Percentiles rank a stretch among this genome's conserved stretches.
phyloP scores from a whole-genome alignment of 1,140 invertebrate genomes.

The Ptiloglossa arizonensis region DNA sequence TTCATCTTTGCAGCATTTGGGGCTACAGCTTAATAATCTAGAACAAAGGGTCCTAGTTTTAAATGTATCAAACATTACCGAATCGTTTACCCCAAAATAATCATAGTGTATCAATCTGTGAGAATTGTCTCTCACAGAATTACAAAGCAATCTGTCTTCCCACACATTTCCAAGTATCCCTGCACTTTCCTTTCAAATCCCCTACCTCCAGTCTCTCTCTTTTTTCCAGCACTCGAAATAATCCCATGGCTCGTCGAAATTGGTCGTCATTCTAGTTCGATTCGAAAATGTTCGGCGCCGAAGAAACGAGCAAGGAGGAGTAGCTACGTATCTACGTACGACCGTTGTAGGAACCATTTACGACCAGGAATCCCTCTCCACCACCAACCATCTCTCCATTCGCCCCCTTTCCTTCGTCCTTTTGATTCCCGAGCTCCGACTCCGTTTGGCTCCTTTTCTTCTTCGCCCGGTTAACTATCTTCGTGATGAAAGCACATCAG shows the following conservation, averaged over 20 bases:
- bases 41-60: not conserved
- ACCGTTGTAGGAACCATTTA: slow-evolving; percentile 2
- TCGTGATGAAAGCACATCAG: slow-evolving; percentile 31
- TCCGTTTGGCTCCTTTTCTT: slow-evolving; percentile 13
- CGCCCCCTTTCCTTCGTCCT: not conserved
- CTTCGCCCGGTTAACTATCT: slow-evolving; percentile 3
- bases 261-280: slow-evolving; percentile 24
- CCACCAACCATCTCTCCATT: slow-evolving; percentile 1
- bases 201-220: too few relatives aligned
- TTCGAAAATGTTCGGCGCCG: slow-evolving; percentile 27
- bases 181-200: not conserved
- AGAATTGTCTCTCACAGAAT: not conserved
- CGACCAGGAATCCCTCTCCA: slow-evolving; percentile 1
- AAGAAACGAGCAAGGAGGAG: not conserved
- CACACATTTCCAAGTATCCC: not conserved
- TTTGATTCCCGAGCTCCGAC: not conserved
- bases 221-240: slow-evolving; percentile 15
- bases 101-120: not conserved
- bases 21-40: not conserved
- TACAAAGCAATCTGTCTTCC: not conserved
- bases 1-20: too few relatives aligned
- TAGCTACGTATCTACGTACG: slow-evolving; percentile 8
- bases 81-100: too few relatives aligned
- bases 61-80: not conserved
- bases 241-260: slow-evolving; percentile 26